phyloP scores from a whole-genome alignment of 2,888 invertebrate genomes.

The Meganola albula region DNA sequence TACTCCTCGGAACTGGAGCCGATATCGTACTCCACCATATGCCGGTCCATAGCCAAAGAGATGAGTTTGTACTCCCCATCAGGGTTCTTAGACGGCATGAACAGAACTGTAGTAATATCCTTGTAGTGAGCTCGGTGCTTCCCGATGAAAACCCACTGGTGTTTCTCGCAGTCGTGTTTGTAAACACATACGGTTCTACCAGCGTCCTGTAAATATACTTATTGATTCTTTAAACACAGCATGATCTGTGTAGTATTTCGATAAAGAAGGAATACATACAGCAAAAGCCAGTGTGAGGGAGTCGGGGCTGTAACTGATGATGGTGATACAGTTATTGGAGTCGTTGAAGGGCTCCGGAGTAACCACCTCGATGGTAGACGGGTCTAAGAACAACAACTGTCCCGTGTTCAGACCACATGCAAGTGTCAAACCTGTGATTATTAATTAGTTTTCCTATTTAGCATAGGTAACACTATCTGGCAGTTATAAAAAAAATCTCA shows the following conservation, averaged over 20 bases:
- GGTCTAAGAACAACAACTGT: slow-evolving; percentile 77
- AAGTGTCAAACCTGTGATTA: slow-evolving; percentile 66
- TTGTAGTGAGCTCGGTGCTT: slow-evolving; percentile 80
- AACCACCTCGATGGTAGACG: slow-evolving; percentile 70
- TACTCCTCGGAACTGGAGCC: slow-evolving; percentile 56
- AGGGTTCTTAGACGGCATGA: slow-evolving; percentile 56
- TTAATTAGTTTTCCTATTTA: too few species aligned
- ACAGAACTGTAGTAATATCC: slow-evolving; percentile 75
- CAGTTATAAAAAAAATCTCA: too few species aligned
- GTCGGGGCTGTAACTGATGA: slow-evolving; percentile 73
- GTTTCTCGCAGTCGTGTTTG: slow-evolving; percentile 47
- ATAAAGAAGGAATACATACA: too few species aligned
- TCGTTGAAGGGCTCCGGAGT: slow-evolving; percentile 63
- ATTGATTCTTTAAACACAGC: too few species aligned
- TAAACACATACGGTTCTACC: slow-evolving; percentile 72
- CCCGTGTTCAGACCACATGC: slow-evolving; percentile 79
- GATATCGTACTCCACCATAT: slow-evolving; percentile 77
- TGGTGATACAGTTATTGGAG: slow-evolving; percentile 58
- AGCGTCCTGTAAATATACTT: slow-evolving; percentile 71
- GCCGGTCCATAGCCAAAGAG: slow-evolving; percentile 78
- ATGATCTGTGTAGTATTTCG: too few species aligned
- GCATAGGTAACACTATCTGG: too few species aligned
- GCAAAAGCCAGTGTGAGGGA: slow-evolving; percentile 75
- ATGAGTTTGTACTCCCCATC: slow-evolving; percentile 65
- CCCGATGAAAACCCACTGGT: slow-evolving; percentile 75